These are phyloP conservation scores for Tenthredo livida DNA, from an alignment of 2,888 invertebrate genomes.

Conservation along the genomic window DNA sequence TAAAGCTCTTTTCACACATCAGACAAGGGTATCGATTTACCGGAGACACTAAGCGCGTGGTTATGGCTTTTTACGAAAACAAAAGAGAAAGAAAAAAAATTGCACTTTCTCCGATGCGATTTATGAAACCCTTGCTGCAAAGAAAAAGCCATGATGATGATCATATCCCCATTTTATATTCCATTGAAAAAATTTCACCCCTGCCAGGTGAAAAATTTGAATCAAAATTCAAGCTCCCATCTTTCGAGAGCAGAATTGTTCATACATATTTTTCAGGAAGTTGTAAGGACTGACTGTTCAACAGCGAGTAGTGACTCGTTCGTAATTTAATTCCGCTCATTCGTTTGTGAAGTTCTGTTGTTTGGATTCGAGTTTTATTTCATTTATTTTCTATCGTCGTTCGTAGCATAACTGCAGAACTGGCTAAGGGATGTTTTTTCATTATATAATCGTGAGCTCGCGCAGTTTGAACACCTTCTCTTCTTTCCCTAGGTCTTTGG, in stretches of 20 bases:
- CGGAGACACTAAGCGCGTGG: constrained; percentile 51
- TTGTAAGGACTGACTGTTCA: not conserved
- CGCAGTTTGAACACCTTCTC: not conserved
- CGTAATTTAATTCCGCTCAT: not conserved
- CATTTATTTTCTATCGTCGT: not conserved
- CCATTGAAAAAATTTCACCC: not conserved
- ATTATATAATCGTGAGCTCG: constrained; percentile 1
- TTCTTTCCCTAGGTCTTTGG: constrained; percentile 2
- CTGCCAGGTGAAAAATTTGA: not conserved
- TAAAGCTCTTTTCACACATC: constrained; percentile 49
- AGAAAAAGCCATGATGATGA: not conserved
- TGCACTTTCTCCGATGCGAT: not conserved
- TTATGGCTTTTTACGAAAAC: constrained; percentile 22
- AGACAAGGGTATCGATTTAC: constrained; percentile 70
- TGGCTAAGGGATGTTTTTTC: constrained; percentile 4
- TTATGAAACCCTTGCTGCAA: not conserved
- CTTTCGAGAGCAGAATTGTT: not conserved
- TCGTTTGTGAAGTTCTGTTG: not conserved
- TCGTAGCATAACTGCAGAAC: not conserved
- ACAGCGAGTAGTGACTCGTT: not conserved
- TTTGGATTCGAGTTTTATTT: not conserved
- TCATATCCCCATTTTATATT: not conserved
- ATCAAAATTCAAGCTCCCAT: not conserved
- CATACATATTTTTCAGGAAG: not conserved
- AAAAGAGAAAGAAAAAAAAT: constrained; percentile 8